A percentile compares a stretch with the other conserved stretches of the same genome.
Conservation (phyloP, 2,797 vertebrate genomes). For the Bucorvus abyssinicus region DNA sequence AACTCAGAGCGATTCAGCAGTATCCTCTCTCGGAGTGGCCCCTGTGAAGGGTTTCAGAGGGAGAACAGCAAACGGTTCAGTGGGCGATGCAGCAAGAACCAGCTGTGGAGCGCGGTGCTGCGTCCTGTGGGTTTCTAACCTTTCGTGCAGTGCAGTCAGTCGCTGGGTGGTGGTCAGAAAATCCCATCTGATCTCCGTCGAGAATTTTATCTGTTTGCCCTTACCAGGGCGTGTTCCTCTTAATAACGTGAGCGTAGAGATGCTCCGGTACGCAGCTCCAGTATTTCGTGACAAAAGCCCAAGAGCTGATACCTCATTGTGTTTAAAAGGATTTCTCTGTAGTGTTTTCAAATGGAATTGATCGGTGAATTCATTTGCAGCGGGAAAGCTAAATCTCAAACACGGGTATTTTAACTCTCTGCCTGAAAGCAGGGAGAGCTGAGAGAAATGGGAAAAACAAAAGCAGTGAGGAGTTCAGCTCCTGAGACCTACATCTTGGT, state of each 20-base stretch:
- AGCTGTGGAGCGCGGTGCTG: neutral
- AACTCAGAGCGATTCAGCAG: neutral
- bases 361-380: neutral
- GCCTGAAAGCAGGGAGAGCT: neutral
- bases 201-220: neutral
- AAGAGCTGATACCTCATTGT: neutral
- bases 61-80: neutral
- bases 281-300: neutral
- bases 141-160: neutral
- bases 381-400: neutral
- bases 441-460: neutral
- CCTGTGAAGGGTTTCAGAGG: neutral
- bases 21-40: neutral
- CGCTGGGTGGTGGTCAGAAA: neutral
- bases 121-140: neutral
- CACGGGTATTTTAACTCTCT: neutral
- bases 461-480: neutral
- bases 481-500: neutral
- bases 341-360: neutral
- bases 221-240: neutral
- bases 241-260: neutral
- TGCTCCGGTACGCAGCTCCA: neutral
- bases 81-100: neutral
- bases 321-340: neutral
- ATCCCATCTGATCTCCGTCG: neutral